Evolutionary conservation across 2,113 vertebrate species (phyloP), one percentile per base, ranked within the genome.

Genomic region (Sisor rabdophorus): DNA sequence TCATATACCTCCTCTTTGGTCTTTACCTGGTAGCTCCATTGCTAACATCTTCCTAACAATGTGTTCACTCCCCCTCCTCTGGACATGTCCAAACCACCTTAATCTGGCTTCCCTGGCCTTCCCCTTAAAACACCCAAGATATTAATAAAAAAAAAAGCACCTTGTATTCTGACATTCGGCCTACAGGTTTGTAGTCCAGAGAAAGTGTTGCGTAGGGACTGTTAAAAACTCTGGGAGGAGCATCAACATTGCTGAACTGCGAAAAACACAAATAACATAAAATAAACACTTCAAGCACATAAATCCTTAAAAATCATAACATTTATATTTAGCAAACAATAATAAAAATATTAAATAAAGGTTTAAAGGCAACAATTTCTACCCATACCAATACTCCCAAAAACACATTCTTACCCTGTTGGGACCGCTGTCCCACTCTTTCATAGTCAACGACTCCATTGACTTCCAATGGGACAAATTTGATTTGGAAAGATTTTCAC

Each of bases 111-210:
- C n/a, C n/a, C n/a, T n/a, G n/a, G n/a, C n/a, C n/a, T n/a, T n/a
- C n/a, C n/a, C n/a, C n/a, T n/a, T n/a, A n/a, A n/a, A n/a, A n/a
- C n/a, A n/a, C n/a, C n/a, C n/a, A n/a, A n/a, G n/a, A n/a, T n/a
- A n/a, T 36, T 36, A 36, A 36, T 36, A 4, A 36, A 36, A 36
- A 36, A 36, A 36, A 36, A 36, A 36, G 32, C 32, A 36, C 91
- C 91, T 89, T 92, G 75, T 78, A 90, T 3, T 93, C 92, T 0
- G 89, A 85, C 83, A 88, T 84, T 32, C 90, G 85, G 80, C 71
- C 22, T 0, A 77, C 9, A 22, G 89, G 85, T 80, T 81, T 91
- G 78, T 85, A 91, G 3, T 92, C 92, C 76, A 87, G 53, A 9
- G 90, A 90, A 19, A 83, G 2, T 15, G 80, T 17, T 0, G 83